phyloP scores from a whole-genome alignment of 2,797 vertebrate genomes.

The Mus caroli region DNA sequence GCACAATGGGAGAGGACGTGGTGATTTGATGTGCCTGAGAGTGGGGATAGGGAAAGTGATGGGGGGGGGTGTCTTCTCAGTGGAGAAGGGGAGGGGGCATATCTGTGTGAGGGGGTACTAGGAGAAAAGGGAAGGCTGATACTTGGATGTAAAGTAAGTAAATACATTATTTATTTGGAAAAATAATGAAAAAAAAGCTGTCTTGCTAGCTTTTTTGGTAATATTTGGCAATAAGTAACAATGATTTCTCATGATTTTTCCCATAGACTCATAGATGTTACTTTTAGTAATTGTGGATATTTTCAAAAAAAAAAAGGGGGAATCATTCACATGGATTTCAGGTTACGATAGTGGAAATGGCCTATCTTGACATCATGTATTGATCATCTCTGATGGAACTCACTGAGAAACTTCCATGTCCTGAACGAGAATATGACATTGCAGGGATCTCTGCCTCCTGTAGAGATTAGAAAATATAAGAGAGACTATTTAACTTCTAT shows the following conservation, averaged over 20 bases:
- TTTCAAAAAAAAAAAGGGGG: not conserved
- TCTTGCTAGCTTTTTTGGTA: not conserved
- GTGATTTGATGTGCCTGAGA: not conserved
- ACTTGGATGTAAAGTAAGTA: not conserved
- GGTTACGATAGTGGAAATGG: fast-evolving
- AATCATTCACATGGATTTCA: not conserved
- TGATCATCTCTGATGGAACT: too few species aligned
- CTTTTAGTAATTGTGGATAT: not conserved
- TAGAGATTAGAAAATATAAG: not conserved
- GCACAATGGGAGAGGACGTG: too few species aligned
- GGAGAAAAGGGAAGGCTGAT: not conserved
- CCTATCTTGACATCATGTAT: not conserved
- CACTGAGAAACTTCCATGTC: not conserved
- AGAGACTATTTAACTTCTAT: not conserved
- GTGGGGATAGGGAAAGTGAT: not conserved
- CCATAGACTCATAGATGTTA: not conserved
- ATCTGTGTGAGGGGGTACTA: not conserved
- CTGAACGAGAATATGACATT: not conserved
- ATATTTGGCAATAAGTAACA: not conserved
- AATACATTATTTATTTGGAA: not conserved
- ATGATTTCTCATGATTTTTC: not conserved
- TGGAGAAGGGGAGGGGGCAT: not conserved
- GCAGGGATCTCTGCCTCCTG: not conserved
- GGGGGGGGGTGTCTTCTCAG: not conserved
- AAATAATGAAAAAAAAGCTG: not conserved